Base-by-base conservation (phyloP, 92 coral and sea anemone genomes). In the Nematostella vectensis region DNA sequence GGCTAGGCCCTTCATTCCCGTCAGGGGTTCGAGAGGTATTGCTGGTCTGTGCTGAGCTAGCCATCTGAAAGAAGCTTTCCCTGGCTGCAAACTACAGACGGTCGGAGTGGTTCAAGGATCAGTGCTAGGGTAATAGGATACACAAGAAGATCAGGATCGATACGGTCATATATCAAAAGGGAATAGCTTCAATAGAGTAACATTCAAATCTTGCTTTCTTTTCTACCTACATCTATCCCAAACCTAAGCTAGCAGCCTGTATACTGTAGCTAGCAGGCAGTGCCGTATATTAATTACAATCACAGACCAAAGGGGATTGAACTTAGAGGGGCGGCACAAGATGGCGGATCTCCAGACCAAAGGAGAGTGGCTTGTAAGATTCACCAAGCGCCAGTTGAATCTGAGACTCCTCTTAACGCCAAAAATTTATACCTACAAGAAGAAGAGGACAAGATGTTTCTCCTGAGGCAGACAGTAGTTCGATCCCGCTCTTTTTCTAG, bases 331-430 rank as follows among this genome's bases (percentile, higher is more conserved):
- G 56, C 56, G 45, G 28, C 27, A 31, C 49, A 47, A 61, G 44
- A 61, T 61, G 67, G 67, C 67, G 67, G 67, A 47, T 29, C 51
- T 45, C 51, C 51, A 9, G 51, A n/a, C n/a, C n/a, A n/a, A n/a
- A n/a, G n/a, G n/a, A n/a, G n/a, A n/a, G n/a, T n/a, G n/a, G n/a
- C n/a, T n/a, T n/a, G n/a, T n/a, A n/a, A n/a, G n/a, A n/a, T n/a
- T n/a, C n/a, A n/a, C n/a, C n/a, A n/a, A n/a, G n/a, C n/a, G n/a
- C n/a, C 21, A 20, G 44, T 33, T 19, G 9, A 56, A 56, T 36
- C 23, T 56, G 3, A 50, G 20, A 25, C n/a, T 25, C 47, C 48
- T 29, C 40, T 29, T 18, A 56, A 56, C 27, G 29, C 29, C 19
- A n/a, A 23, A 61, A 26, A 1, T 4, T 9, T 9, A 28, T 47